Conservation (phyloP, 2,888 invertebrate species). For the Mongoloraphidia duomilia region DNA sequence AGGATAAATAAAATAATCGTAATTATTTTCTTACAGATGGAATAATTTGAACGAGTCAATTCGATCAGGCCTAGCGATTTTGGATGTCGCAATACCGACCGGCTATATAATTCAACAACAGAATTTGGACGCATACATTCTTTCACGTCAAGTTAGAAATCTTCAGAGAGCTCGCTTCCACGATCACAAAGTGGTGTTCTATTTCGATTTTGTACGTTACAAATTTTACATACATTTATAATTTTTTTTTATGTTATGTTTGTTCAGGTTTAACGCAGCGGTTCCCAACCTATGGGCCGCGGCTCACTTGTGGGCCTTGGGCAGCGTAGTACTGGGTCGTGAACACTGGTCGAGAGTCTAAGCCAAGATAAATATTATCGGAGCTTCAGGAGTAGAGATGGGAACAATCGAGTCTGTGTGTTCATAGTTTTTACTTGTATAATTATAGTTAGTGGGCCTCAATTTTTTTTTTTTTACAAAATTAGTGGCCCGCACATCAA, state of each 20-base stretch:
- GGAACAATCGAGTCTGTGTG: too few species aligned
- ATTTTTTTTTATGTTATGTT: slow-evolving; percentile 15
- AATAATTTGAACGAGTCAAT: slow-evolving; percentile 59
- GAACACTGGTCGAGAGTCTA: too few species aligned
- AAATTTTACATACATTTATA: background rate
- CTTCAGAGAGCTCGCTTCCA: slow-evolving; percentile 73
- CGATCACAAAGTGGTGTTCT: slow-evolving; percentile 74
- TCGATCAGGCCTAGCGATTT: slow-evolving; percentile 75
- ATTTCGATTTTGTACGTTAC: slow-evolving; percentile 77
- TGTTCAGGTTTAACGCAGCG: too few species aligned
- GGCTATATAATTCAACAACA: slow-evolving; percentile 88
- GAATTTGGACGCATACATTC: slow-evolving; percentile 70
- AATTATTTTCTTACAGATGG: slow-evolving; percentile 45
- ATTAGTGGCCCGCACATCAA: too few species aligned
- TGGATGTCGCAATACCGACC: slow-evolving; percentile 77
- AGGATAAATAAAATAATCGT: background rate
- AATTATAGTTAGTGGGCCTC: too few species aligned
- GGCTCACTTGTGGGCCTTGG: too few species aligned
- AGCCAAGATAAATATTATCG: too few species aligned
- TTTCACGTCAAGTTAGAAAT: slow-evolving; percentile 61
- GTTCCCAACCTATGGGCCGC: too few species aligned
- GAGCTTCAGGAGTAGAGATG: too few species aligned
- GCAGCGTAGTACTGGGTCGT: too few species aligned
- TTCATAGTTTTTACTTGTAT: too few species aligned
- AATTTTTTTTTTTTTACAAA: too few species aligned